Base-by-base conservation (phyloP, 2,888 invertebrate species). In the Rhogogaster chlorosoma region DNA sequence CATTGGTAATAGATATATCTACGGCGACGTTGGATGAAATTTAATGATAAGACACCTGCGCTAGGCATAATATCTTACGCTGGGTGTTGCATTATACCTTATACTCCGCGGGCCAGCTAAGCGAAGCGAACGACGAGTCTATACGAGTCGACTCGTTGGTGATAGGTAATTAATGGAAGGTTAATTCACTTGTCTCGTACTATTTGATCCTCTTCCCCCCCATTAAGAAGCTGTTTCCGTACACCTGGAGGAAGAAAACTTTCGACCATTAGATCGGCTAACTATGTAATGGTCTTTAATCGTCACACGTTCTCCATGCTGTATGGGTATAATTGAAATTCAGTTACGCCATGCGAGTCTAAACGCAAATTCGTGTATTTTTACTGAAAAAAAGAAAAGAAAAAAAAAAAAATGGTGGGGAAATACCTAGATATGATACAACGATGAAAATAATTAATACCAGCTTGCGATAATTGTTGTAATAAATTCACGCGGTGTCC, bases 1-100 rank as follows among this genome's bases (percentile, higher is more conserved):
- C n/a, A 71, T 38, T 3, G 70, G 70, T 38, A 71, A 71, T 71
- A 29, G 32, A 29, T 71, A 77, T 53, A 29, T 77, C 32, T 36
- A 36, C 26, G 15, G 15, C 32, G 10, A 36, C 36, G 61, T 38
- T 57, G 22, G 80, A 80, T 80, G 61, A 80, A 80, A 80, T 61
- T 80, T 61, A 61, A 80, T 15, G 80, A 80, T 80, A 80, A 80
- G 80, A 80, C 80, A 80, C 80, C 80, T 80, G 80, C 80, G 26
- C 61, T 18, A 26, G 32, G 22, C 42, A 49, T 12, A 32, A 9
- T 53, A 12, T 77, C n/a, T 18, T n/a, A 42, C 22, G 18, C 29
- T 26, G 22, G 53, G 7, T 53, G 53, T 53, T 53, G 53, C 53
- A 53, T 53, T 53, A 53, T 53, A n/a, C 53, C 53, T 53, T 67